phyloP scores from a whole-genome alignment of 2,113 vertebrate species.

The Sus scrofa region T2T-Sscrofa CM000827.6:75306001-75306500 shows the following conservation, averaged over 20 bases:
- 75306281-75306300: not conserved
- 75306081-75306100: not conserved
- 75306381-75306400: not conserved
- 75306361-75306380: not conserved
- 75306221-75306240: constrained; percentile 4
- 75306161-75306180: constrained; percentile 20
- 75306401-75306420: not conserved
- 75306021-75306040: not conserved
- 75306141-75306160: not conserved
- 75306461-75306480: not conserved
- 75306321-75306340: not conserved
- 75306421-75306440: not conserved
- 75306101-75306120: not conserved
- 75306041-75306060: constrained; percentile 17
- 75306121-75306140: not conserved
- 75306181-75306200: not conserved
- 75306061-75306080: not conserved
- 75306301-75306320: not conserved
- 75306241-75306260: not conserved
- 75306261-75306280: not conserved
- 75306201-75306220: not conserved
- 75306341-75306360: no score
- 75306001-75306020: not conserved
- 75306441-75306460: not conserved
- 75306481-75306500: not conserved